Base-by-base conservation (phyloP, 1,140 invertebrate species). In the Brachionus rubens region DNA sequence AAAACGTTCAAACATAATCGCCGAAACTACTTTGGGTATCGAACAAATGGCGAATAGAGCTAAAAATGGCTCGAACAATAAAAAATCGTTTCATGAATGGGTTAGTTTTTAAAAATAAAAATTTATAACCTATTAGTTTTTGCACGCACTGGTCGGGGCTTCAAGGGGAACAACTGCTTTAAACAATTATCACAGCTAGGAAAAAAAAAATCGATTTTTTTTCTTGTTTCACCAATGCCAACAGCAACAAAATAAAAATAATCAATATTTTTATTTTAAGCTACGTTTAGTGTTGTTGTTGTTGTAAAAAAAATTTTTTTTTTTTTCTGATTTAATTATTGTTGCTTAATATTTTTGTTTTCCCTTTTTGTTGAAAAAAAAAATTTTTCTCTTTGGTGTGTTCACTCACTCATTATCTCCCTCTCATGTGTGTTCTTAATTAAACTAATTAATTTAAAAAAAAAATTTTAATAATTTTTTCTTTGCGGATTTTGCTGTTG, bases 31-130 rank as follows among this genome's bases (percentile, higher is more conserved):
- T 40, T 78, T 85, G 9, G 79, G 77, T 4, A 81, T 80, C 12
- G 79, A 82, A 77, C 75, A 79, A 16, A 75, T 86, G 62, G 80
- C 82, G 24, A 82, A 86, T 21, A 82, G 82, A 77, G 85, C 83
- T 48, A 77, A 78, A 46, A 59, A 33, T n/a, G n/a, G n/a, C 19
- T 28, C 54, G 6, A 33, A 33, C n/a, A 28, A 28, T 36, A 59
- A 59, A 19, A 59, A 59, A 59, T 33, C 54, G 9, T 33, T 59
- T 16, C 19, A 26, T 16, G 54, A 59, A 59, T 59, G 54, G 54
- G 54, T 59, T 59, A 59, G 54, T 59, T 30, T 59, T 33, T n/a
- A n/a, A n/a, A n/a, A n/a, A n/a, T n/a, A n/a, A n/a, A n/a, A n/a
- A n/a, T n/a, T n/a, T n/a, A n/a, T n/a, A n/a, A n/a, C n/a, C n/a